Conservation (phyloP, 2,113 vertebrate species). For the Anthoscopus minutus region DNA sequence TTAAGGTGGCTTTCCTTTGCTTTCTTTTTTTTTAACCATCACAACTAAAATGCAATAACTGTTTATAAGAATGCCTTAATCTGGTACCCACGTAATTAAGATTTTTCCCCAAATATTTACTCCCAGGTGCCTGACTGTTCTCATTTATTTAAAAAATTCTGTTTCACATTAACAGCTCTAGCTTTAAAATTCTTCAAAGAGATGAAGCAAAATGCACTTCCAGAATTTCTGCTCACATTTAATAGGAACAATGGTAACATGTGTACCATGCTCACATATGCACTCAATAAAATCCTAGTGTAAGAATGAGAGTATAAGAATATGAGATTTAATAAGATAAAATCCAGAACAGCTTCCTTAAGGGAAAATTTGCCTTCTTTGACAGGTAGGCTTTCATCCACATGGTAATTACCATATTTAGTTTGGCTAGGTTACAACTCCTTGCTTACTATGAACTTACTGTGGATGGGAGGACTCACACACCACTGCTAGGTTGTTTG, state of each 20-base stretch:
- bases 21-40: background rate
- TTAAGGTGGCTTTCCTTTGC: background rate
- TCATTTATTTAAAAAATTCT: conserved; percentile 4
- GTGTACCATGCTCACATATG: background rate
- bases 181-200: background rate
- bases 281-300: background rate
- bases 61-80: background rate
- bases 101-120: background rate
- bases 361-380: background rate
- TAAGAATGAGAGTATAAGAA: background rate
- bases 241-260: background rate
- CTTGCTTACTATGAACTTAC: background rate
- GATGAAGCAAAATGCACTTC: background rate
- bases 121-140: background rate
- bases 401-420: background rate
- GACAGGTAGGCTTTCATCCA: background rate
- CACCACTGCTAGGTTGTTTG: background rate
- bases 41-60: background rate
- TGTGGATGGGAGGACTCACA: background rate
- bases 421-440: background rate
- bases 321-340: background rate
- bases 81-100: background rate
- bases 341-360: background rate
- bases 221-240: background rate
- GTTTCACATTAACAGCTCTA: background rate